Evolutionary conservation across 1,140 invertebrate species (phyloP).

Genomic region (Calephelis virginiensis): DNA sequence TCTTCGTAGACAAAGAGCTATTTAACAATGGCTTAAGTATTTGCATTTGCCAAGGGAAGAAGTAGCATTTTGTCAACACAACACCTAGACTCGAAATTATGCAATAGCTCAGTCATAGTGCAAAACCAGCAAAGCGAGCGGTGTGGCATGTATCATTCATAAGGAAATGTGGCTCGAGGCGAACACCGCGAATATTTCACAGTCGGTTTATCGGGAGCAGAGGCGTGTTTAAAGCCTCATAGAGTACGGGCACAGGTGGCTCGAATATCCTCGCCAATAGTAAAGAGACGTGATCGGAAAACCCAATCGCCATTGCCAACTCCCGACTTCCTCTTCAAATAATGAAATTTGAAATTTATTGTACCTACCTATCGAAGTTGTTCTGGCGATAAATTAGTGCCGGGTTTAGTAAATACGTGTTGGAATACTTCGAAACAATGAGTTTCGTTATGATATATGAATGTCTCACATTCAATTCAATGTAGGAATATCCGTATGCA

Average conservation of each 20-base stretch:
- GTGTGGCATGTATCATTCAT: constrained; percentile 72
- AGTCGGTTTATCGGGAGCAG: constrained; percentile 72
- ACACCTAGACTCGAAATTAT: constrained; percentile 41
- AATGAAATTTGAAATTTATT: constrained; percentile 77
- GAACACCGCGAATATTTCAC: constrained; percentile 72
- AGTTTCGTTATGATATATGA: too few species aligned
- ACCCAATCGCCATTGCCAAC: constrained; percentile 67
- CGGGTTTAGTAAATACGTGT: constrained; percentile 1
- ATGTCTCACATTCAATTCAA: too few species aligned
- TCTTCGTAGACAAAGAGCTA: too few species aligned
- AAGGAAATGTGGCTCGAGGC: constrained; percentile 63
- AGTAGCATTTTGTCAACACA: constrained; percentile 3
- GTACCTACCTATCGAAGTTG: constrained; percentile 59
- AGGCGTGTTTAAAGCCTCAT: constrained; percentile 73
- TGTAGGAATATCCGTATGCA: too few species aligned
- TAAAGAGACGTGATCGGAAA: constrained; percentile 75
- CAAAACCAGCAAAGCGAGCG: constrained; percentile 43
- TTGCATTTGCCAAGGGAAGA: neutral
- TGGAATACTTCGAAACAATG: constrained; percentile 4
- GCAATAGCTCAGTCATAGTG: constrained; percentile 47
- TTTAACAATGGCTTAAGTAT: too few species aligned
- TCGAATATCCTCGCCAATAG: constrained; percentile 74
- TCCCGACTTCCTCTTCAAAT: constrained; percentile 74
- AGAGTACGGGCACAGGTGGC: constrained; percentile 74
- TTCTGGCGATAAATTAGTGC: constrained; percentile 57